These are phyloP conservation scores for Scolanthus callimorphus DNA, from an alignment of 92 coral and sea anemone species.

Conservation along the genomic window DNA sequence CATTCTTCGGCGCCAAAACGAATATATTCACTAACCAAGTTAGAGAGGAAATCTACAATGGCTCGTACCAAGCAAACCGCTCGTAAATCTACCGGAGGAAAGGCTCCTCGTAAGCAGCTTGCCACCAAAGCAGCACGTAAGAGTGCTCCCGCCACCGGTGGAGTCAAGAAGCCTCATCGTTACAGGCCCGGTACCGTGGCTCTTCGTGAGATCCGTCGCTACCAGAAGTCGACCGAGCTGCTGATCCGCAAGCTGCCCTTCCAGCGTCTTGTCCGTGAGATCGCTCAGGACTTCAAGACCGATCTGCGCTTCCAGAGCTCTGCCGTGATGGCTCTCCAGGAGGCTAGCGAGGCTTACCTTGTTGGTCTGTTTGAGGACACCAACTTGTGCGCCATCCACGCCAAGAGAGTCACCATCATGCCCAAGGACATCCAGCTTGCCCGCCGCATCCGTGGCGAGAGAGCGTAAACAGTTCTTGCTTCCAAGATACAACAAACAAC, in stretches of 20 bases:
- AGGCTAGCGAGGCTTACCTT: constrained; percentile 60
- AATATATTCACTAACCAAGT: too few relatives aligned
- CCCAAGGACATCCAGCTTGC: constrained; percentile 83
- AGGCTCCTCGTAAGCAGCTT: too few relatives aligned
- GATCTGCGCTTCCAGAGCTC: constrained; percentile 61
- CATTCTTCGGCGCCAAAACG: too few relatives aligned
- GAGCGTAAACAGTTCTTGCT: too few relatives aligned
- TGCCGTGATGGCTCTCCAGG: constrained; percentile 64
- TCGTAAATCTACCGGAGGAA: too few relatives aligned
- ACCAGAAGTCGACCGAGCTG: constrained; percentile 76
- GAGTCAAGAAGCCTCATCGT: too few relatives aligned
- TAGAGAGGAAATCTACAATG: too few relatives aligned
- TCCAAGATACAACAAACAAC: too few relatives aligned
- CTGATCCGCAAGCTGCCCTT: constrained; percentile 81
- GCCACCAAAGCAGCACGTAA: too few relatives aligned
- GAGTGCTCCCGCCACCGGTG: too few relatives aligned
- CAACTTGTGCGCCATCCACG: constrained; percentile 65
- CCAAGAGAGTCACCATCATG: constrained; percentile 74
- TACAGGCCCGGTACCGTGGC: too few relatives aligned
- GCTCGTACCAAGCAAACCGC: too few relatives aligned
- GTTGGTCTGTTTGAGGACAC: constrained; percentile 70
- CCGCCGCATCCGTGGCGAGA: constrained; percentile 68
- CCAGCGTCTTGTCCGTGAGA: constrained; percentile 76
- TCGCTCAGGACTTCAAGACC: constrained; percentile 78
- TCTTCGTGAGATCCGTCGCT: constrained; percentile 81